Percentiles rank a stretch among this genome's conserved stretches.
phyloP scores from a whole-genome alignment of 2,888 invertebrate genomes.

The Syrista parreyssii region DNA sequence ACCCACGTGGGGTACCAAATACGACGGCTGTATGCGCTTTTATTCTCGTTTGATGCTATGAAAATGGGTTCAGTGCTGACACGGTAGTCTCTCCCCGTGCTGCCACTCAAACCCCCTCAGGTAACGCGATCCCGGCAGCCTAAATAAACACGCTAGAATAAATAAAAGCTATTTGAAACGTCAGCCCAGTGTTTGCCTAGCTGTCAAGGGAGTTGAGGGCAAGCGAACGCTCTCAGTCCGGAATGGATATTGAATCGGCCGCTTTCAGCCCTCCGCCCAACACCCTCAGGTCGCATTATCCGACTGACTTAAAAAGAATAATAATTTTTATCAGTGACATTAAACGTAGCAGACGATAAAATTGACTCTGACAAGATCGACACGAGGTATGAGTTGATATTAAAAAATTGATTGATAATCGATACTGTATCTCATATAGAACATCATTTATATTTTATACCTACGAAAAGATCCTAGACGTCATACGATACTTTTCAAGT shows the following conservation, averaged over 20 bases:
- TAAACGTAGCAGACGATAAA: neutral
- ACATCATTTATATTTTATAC: neutral
- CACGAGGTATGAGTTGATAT: neutral
- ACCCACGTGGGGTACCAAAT: neutral
- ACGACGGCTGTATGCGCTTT: constrained; percentile 13
- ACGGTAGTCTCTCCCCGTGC: constrained; percentile 43
- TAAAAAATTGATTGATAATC: neutral
- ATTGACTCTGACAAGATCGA: neutral
- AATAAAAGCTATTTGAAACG: constrained; percentile 62
- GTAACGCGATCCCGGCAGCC: constrained; percentile 62
- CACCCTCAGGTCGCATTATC: constrained; percentile 30
- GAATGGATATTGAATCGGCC: constrained; percentile 58
- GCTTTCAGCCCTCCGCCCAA: constrained; percentile 41
- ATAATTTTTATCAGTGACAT: constrained; percentile 40
- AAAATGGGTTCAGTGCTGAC: constrained; percentile 48
- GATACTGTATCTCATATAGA: neutral
- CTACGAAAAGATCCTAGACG: neutral
- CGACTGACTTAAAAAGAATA: constrained; percentile 39
- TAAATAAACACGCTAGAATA: constrained; percentile 64
- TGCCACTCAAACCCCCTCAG: constrained; percentile 54
- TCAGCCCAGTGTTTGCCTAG: constrained; percentile 60
- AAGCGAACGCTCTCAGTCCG: constrained; percentile 34
- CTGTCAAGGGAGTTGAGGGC: constrained; percentile 54
- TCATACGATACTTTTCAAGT: neutral
- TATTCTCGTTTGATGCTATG: constrained; percentile 25